Base-by-base conservation (phyloP, 2,113 vertebrate genomes). In the Hassar affinis region DNA sequence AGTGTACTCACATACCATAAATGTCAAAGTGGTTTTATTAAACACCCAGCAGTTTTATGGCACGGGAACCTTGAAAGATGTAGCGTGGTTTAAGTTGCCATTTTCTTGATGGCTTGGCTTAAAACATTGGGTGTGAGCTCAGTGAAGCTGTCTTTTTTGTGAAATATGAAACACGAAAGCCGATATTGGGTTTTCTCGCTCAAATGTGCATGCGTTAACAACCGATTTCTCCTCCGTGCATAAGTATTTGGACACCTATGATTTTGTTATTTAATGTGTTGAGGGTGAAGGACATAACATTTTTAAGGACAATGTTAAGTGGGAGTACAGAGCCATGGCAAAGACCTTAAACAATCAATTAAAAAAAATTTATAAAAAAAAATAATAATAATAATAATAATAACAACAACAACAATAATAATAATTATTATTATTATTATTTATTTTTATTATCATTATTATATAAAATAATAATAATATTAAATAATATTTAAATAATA, bases 51-150 rank as follows among this genome's bases (percentile, higher is more conserved):
- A 77, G 27, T 54, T 22, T 54, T 54, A 56, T 35, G 11, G 30
- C 51, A 54, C 1, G 52, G 72, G 72, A 75, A 10, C 47, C 47
- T 54, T 85, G 68, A 79, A 84, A 69, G 77, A 14, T 72, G n/a
- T 47, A 27, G 9, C 35, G 35, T 20, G 30, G 82, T 57, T 57
- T 57, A 42, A n/a, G 33, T 54, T 77, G 8, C 57, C 4, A 20
- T 61, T 79, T 3, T 25, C 62, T 77, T 77, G 3, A 78, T 78
- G 59, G 22, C 71, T 38, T 3, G 3, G 22, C 35, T 68, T 68
- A 38, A 42, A 42, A 42, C 11, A 11, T 42, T 42, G 17, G 64
- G n/a, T 27, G 11, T 35, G 15, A 35, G 22, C n/a, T n/a, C n/a
- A n/a, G n/a, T n/a, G 35, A 68, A 42, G 66, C 8, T 66, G 62